These are phyloP conservation scores for Nomada ferruginata DNA, from an alignment of 2,888 invertebrate genomes.

Conservation along the genomic window DNA sequence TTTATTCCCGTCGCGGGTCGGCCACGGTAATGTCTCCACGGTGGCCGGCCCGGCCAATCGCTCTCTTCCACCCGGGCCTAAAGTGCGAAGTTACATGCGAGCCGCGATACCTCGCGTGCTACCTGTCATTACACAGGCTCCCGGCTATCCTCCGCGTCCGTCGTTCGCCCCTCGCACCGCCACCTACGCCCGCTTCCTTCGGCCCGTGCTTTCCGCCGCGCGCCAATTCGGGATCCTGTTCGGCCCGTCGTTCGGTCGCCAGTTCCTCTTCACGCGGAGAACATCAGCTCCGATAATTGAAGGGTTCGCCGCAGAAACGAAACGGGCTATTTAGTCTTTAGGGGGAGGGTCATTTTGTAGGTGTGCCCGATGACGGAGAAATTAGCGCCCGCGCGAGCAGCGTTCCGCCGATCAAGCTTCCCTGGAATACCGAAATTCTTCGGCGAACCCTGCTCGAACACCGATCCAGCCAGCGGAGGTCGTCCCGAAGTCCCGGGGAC, in stretches of 20 bases:
- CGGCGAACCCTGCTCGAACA: constrained; percentile 26
- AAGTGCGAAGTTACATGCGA: constrained; percentile 66
- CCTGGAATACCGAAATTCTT: not conserved
- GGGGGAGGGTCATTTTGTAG: constrained; percentile 13
- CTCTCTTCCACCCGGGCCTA: constrained; percentile 38
- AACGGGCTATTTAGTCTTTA: constrained; percentile 29
- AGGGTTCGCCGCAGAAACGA: constrained; percentile 25
- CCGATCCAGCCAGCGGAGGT: not conserved
- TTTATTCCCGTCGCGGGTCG: constrained; percentile 42
- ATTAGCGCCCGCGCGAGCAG: not conserved
- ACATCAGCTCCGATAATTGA: constrained; percentile 33
- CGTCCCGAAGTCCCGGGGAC: not conserved
- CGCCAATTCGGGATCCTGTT: constrained; percentile 48
- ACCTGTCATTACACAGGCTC: constrained; percentile 60
- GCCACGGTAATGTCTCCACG: constrained; percentile 56
- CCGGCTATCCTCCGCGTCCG: constrained; percentile 38
- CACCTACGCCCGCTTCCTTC: constrained; percentile 47
- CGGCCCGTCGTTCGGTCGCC: constrained; percentile 5
- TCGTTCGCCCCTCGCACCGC: constrained; percentile 35
- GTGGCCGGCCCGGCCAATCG: constrained; percentile 1
- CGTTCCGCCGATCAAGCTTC: not conserved
- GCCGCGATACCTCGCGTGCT: constrained; percentile 70
- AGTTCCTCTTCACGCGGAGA: constrained; percentile 17
- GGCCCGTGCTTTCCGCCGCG: constrained; percentile 33
- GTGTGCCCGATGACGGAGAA: constrained; percentile 12